Evolutionary conservation across 2,113 vertebrate species (phyloP).

Genomic region (Polypterus bichir): DNA sequence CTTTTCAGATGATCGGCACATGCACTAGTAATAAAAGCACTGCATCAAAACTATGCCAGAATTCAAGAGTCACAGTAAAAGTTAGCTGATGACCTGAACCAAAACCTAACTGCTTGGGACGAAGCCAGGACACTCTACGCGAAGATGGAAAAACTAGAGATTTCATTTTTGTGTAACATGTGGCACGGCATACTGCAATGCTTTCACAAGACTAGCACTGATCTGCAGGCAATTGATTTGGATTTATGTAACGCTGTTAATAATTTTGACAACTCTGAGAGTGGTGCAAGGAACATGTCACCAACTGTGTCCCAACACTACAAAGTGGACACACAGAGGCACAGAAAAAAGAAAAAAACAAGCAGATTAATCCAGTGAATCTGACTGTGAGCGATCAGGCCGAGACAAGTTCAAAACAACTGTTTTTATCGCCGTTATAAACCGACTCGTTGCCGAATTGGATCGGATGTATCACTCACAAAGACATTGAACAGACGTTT

Average conservation of each 20-base stretch:
- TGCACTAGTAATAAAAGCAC: background rate
- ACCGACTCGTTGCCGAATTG: background rate
- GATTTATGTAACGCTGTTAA: slow-evolving; percentile 11
- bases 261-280: slow-evolving; percentile 9
- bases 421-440: background rate
- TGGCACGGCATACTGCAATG: slow-evolving; percentile 7
- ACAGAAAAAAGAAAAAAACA: slow-evolving; percentile 1
- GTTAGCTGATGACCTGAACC: background rate
- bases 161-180: slow-evolving; percentile 8
- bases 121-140: background rate
- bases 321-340: background rate
- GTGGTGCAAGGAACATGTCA: slow-evolving; percentile 2
- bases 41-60: background rate
- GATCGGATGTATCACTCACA: background rate
- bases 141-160: background rate
- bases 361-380: slow-evolving; percentile 4
- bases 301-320: slow-evolving; percentile 3
- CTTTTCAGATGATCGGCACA: background rate
- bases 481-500: background rate
- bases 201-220: slow-evolving; percentile 6
- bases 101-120: background rate
- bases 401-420: background rate
- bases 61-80: background rate
- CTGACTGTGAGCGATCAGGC: slow-evolving; percentile 9
- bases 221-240: slow-evolving; percentile 7